Percentiles rank a stretch among this genome's conserved stretches.
These are phyloP conservation scores for Drosophila diplacantha DNA, from an alignment of 2,888 invertebrate genomes.

Conservation along the genomic window DNA sequence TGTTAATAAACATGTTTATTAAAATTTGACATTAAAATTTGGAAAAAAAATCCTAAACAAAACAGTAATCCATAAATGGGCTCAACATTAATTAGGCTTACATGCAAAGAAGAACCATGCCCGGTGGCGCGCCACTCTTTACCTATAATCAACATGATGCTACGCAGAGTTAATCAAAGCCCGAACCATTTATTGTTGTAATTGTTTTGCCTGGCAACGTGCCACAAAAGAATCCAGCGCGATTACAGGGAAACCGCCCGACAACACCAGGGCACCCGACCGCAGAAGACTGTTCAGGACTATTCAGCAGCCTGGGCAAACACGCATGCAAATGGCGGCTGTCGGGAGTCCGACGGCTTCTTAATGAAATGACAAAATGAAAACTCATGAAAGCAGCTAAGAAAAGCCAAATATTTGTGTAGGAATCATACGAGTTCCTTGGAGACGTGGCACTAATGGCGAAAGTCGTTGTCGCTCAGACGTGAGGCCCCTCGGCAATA, in stretches of 20 bases:
- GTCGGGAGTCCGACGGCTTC: constrained; percentile 32
- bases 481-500: constrained; percentile 24
- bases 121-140: constrained; percentile 6
- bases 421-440: constrained; percentile 37
- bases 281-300: constrained; percentile 1
- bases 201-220: constrained; percentile 54
- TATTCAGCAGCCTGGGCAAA: not conserved
- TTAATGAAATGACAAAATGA: constrained; percentile 64
- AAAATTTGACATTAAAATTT: not conserved
- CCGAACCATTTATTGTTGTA: constrained; percentile 42
- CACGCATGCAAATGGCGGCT: constrained; percentile 8
- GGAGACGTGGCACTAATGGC: constrained; percentile 53
- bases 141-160: constrained; percentile 33
- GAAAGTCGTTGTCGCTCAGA: constrained; percentile 43
- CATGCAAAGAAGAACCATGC: not conserved
- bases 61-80: not conserved
- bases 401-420: constrained; percentile 59
- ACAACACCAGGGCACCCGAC: constrained; percentile 11
- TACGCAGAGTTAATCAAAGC: constrained; percentile 53
- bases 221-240: constrained; percentile 45
- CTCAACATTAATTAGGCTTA: not conserved
- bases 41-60: not conserved
- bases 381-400: constrained; percentile 58
- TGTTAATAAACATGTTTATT: not conserved
- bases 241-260: constrained; percentile 43